Evolutionary conservation across 2,797 vertebrate species (phyloP).

Genomic region (Bucorvus abyssinicus): DNA sequence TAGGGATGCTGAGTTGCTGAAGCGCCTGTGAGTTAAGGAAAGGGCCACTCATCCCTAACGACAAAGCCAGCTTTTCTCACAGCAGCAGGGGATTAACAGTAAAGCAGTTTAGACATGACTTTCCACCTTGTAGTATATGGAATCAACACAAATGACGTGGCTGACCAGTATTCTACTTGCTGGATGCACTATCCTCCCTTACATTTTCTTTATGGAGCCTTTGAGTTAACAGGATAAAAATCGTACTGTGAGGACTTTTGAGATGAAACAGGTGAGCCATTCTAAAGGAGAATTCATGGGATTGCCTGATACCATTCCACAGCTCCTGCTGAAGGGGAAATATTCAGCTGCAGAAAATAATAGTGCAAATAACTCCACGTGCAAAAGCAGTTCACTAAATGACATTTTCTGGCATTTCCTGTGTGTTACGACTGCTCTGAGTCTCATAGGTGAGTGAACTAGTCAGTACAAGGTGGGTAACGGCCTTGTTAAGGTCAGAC

Average conservation of each 20-base stretch:
- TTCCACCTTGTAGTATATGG: neutral
- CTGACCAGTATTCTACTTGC: neutral
- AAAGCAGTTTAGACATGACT: neutral
- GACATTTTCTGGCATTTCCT: neutral
- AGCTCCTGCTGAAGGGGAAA: neutral
- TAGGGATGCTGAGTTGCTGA: neutral
- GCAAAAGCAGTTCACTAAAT: neutral
- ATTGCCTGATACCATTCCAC: neutral
- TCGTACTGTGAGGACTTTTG: neutral
- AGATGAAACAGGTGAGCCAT: neutral
- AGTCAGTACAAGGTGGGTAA: neutral
- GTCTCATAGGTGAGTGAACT: neutral
- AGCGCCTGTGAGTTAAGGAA: neutral
- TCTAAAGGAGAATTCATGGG: neutral
- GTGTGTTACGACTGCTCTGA: neutral
- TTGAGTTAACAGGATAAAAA: neutral
- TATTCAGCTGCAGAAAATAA: neutral
- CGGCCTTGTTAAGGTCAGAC: neutral
- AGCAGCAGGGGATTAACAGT: neutral
- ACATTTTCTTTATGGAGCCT: neutral
- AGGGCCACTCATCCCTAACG: neutral
- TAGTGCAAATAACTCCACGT: neutral
- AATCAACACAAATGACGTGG: accelerated
- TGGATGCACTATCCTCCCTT: neutral
- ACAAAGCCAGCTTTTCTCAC: neutral